phyloP scores from a whole-genome alignment of 2,113 vertebrate genomes.

The Eulemur rufifrons region DNA sequence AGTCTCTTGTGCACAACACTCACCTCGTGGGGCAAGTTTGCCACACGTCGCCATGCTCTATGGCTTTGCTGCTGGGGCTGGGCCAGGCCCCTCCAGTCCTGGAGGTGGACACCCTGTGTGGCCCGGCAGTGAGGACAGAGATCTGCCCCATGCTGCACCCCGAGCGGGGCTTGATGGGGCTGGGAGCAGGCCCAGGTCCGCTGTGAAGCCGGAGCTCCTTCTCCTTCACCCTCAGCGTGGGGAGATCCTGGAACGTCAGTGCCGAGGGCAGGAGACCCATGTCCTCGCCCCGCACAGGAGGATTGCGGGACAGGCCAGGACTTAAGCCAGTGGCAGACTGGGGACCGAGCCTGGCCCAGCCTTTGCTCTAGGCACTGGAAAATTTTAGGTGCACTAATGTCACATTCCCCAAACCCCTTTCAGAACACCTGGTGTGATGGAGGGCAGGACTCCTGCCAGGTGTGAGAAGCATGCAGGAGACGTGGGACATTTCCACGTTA shows the following conservation, averaged over 20 bases:
- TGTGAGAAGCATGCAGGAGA: accelerated
- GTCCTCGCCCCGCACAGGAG: accelerated
- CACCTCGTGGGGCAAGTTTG: not conserved
- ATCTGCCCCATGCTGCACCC: accelerated
- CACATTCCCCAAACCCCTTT: accelerated
- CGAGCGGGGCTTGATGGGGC: not conserved
- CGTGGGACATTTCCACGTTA: accelerated
- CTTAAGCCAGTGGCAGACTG: not conserved
- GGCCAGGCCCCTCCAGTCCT: not conserved
- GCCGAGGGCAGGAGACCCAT: not conserved
- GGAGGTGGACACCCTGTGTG: accelerated
- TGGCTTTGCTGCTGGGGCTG: not conserved
- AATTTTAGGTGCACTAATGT: no score
- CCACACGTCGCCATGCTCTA: not conserved
- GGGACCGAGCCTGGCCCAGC: accelerated
- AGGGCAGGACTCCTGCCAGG: accelerated
- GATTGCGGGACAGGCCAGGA: not conserved
- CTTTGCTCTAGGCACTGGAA: accelerated
- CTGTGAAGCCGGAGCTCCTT: not conserved
- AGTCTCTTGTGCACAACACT: not conserved
- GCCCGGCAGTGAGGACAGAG: accelerated
- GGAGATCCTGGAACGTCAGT: no score
- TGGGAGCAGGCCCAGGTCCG: not conserved
- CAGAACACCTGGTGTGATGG: not conserved
- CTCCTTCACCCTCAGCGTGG: accelerated